These are phyloP conservation scores for Rhabdornis inornatus DNA, from an alignment of 2,113 vertebrate species.

Conservation along the genomic window DNA sequence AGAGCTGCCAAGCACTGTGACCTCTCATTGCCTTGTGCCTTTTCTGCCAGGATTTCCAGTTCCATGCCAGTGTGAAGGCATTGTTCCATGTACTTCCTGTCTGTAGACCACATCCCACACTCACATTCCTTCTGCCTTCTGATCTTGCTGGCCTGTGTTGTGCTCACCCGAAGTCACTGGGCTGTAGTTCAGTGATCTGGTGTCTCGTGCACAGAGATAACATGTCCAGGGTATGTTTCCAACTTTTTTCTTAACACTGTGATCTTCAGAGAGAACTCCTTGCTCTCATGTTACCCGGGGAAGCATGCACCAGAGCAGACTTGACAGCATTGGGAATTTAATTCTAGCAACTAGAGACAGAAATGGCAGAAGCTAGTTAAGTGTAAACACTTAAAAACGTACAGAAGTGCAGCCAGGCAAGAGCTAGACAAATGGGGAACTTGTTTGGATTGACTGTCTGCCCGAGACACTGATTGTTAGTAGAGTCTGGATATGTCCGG, in stretches of 20 bases:
- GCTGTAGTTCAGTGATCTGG: constrained; percentile 15
- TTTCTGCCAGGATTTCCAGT: neutral
- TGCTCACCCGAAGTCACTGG: neutral
- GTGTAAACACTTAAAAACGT: constrained; percentile 63
- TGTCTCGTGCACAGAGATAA: constrained; percentile 23
- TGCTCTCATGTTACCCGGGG: neutral
- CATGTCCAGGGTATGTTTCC: constrained; percentile 1
- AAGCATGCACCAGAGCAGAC: constrained; percentile 27
- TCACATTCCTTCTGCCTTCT: neutral
- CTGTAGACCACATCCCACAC: neutral
- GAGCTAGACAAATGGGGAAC: constrained; percentile 61
- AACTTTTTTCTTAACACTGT: constrained; percentile 22
- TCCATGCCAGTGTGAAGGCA: neutral
- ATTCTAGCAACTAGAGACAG: constrained; percentile 62
- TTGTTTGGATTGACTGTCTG: constrained; percentile 70
- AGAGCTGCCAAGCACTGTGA: neutral
- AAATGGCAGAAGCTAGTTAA: constrained; percentile 62
- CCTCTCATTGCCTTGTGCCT: neutral
- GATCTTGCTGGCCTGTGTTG: neutral
- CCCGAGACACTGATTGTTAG: constrained; percentile 68
- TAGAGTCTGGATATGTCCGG: constrained; percentile 62
- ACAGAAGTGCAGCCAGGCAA: constrained; percentile 68
- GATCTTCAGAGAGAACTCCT: neutral
- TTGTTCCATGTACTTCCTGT: neutral
- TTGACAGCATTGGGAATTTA: constrained; percentile 50